Evolutionary conservation across 2,113 vertebrate species (phyloP), one percentile per base, ranked within the genome.

Genomic region (Ornithorhynchus anatinus): DNA sequence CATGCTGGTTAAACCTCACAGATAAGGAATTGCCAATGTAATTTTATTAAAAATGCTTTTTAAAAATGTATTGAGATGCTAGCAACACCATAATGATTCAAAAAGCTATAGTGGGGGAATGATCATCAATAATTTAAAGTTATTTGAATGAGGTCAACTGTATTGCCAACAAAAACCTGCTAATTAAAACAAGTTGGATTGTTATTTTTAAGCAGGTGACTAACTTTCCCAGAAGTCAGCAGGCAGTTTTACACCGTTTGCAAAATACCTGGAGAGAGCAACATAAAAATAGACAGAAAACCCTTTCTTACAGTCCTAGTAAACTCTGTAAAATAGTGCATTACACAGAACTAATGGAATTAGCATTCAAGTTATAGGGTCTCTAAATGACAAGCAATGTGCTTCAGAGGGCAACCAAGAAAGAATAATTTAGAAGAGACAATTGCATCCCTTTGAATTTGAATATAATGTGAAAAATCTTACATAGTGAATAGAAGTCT

Each of bases 321-420:
- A n/a, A 74, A 45, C 85, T 44, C 72, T 62, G 58, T 83, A 75
- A 86, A 84, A 77, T 64, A 64, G 61, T 83, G 75, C 76, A 65
- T 66, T 80, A 60, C 87, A 84, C 56, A 73, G 71, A 82, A 73
- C 61, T 68, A 81, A 89, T 80, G 72, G 38, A 83, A 77, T 80
- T 77, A 71, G 32, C 31, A 56, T 82, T 75, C 54, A 58, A 33
- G 77, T 70, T 79, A 86, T 69, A 58, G 67, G 68, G 65, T 16
- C 48, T 16, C 43, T 75, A 82, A 82, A 82, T 72, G 60, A 80
- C 71, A 64, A 60, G 63, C 1, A 0, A 42, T 17, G 35, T 57
- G 59, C 33, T 37, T 56, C 44, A 58, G 78, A n/a, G n/a, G n/a
- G n/a, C n/a, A n/a, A 62, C 69, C 36, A 76, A 79, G 79, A 79